Conservation (phyloP, 2,888 invertebrate species). For the Coenonympha glycerion region DNA sequence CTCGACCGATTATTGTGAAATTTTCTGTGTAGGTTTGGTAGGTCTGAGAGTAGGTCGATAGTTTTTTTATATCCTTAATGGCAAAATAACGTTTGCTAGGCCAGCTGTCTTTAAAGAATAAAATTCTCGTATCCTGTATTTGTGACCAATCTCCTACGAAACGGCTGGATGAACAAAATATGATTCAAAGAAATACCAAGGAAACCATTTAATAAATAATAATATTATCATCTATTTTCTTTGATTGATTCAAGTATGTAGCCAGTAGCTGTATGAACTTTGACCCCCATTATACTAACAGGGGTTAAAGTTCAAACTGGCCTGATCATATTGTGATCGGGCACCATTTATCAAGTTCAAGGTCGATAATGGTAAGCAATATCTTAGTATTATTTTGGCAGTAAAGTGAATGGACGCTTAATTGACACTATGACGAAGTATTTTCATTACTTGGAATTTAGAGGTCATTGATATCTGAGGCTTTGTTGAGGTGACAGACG, state of each 20-base stretch:
- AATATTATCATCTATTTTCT: neutral
- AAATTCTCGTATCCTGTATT: too few species aligned
- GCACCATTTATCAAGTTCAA: constrained; percentile 9
- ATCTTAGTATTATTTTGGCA: neutral
- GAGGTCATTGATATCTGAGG: neutral
- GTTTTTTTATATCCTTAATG: too few species aligned
- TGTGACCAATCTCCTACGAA: too few species aligned
- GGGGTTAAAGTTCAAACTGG: constrained; percentile 2
- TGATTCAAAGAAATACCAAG: too few species aligned
- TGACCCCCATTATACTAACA: neutral
- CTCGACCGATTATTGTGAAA: too few species aligned
- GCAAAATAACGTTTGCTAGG: too few species aligned
- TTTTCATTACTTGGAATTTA: neutral
- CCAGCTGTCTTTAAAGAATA: too few species aligned
- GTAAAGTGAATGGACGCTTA: neutral
- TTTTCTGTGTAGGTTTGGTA: too few species aligned
- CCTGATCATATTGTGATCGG: neutral
- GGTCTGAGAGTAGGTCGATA: too few species aligned
- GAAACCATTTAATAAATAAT: neutral
- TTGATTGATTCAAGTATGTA: neutral
- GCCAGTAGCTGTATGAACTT: neutral
- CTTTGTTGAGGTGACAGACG: too few species aligned
- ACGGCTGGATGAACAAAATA: too few species aligned
- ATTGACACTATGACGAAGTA: neutral
- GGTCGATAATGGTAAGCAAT: neutral